Evolutionary conservation across 2,797 vertebrate genomes (phyloP).

Genomic region (Catharus ustulatus): DNA sequence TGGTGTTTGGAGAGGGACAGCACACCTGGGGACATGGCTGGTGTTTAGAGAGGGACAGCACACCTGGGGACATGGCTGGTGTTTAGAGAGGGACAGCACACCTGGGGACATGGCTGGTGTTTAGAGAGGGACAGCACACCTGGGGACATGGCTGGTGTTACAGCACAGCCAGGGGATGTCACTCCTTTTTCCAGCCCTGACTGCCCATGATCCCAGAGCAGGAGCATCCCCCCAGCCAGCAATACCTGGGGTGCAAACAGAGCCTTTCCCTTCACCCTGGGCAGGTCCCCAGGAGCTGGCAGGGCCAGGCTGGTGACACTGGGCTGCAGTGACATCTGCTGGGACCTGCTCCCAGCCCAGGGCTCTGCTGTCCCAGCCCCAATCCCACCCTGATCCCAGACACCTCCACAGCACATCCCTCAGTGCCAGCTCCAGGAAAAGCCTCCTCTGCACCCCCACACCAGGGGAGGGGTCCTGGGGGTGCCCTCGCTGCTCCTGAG

Average conservation of each 20-base stretch:
- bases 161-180: neutral
- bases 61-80: neutral
- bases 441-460: neutral
- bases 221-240: neutral
- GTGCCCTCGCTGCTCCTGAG: accelerated
- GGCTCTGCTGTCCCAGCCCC: neutral
- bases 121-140: neutral
- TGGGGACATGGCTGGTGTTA: neutral
- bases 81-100: neutral
- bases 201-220: no score
- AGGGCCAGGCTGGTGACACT: neutral
- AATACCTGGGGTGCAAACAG: accelerated
- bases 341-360: neutral
- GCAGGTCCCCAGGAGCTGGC: neutral
- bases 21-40: neutral
- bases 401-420: neutral
- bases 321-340: constrained; percentile 42
- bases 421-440: accelerated
- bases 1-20: neutral
- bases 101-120: neutral
- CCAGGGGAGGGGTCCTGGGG: neutral
- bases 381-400: neutral
- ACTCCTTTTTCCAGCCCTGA: neutral
- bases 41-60: neutral
- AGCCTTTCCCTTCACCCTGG: neutral